Percentiles rank a stretch among this genome's conserved stretches.
These are phyloP conservation scores for Acanthopagrus latus DNA, from an alignment of 2,797 vertebrate species.

Conservation along the genomic window DNA sequence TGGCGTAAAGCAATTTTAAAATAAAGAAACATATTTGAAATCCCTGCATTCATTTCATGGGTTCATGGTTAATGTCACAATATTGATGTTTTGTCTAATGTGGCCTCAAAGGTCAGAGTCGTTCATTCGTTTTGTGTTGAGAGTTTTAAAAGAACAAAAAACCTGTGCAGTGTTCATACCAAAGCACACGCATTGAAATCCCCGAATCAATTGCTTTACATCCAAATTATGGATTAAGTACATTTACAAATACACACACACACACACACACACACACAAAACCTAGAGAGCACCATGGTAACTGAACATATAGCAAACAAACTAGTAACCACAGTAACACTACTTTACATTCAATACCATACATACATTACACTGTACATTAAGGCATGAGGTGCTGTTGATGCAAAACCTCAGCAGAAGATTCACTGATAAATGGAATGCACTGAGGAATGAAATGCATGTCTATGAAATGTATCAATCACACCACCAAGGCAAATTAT, in stretches of 20 bases:
- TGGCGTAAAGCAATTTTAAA: slow-evolving; percentile 65
- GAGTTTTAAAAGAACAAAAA: slow-evolving; percentile 46
- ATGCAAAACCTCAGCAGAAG: slow-evolving; percentile 77
- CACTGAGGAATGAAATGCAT: slow-evolving; percentile 71
- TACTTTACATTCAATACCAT: slow-evolving; percentile 78
- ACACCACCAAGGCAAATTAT: slow-evolving; percentile 53
- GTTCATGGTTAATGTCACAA: slow-evolving; percentile 70
- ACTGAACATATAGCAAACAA: slow-evolving; percentile 72
- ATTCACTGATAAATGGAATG: slow-evolving; percentile 69
- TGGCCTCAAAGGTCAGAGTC: slow-evolving; percentile 55
- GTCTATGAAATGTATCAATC: slow-evolving; percentile 49
- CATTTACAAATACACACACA: slow-evolving; percentile 64
- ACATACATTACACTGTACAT: slow-evolving; percentile 83
- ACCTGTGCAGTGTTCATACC: slow-evolving; percentile 55
- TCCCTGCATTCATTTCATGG: slow-evolving; percentile 81
- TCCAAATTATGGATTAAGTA: slow-evolving; percentile 68
- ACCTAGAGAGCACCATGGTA: slow-evolving; percentile 77
- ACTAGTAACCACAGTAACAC: slow-evolving; percentile 69
- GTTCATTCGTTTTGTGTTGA: slow-evolving; percentile 52
- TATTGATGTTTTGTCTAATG: slow-evolving; percentile 52
- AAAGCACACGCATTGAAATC: slow-evolving; percentile 50
- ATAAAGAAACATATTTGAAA: slow-evolving; percentile 63
- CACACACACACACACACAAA: slow-evolving; percentile 48
- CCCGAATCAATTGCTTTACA: slow-evolving; percentile 56
- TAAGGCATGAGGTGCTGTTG: slow-evolving; percentile 88